phyloP scores from a whole-genome alignment of 2,113 vertebrate genomes.

The Aleadryas rufinucha region DNA sequence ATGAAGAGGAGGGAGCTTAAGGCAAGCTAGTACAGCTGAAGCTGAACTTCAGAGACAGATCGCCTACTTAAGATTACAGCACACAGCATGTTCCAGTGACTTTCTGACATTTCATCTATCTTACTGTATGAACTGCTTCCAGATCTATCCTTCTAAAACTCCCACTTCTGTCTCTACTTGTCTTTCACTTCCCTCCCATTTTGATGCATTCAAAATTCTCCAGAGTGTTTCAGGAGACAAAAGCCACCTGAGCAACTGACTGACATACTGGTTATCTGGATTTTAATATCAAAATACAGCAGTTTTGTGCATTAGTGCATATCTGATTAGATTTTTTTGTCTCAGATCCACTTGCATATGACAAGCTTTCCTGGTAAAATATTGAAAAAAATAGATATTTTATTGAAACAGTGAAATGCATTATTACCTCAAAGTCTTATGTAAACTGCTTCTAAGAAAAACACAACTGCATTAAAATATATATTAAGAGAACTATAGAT shows the following conservation, averaged over 20 bases:
- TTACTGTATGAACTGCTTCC: constrained; percentile 24
- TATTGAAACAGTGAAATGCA: not conserved
- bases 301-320: not conserved
- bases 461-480: not conserved
- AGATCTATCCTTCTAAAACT: constrained; percentile 30
- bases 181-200: constrained; percentile 20
- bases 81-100: constrained; percentile 55
- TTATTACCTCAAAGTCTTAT: not conserved
- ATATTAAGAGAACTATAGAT: not conserved
- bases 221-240: constrained; percentile 1
- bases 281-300: not conserved
- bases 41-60: constrained; percentile 49
- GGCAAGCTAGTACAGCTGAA: not conserved
- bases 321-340: not conserved
- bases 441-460: not conserved
- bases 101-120: constrained; percentile 52
- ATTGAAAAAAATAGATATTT: not conserved
- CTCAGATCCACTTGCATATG: not conserved
- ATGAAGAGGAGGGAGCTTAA: constrained; percentile 33
- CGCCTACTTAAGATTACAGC: constrained; percentile 39
- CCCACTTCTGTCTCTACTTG: constrained; percentile 32
- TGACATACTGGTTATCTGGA: not conserved
- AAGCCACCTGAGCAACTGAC: not conserved
- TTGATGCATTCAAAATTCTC: constrained; percentile 3
- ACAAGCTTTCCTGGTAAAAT: not conserved